Conservation (phyloP, 2,888 invertebrate species). For the Acholoe squamosa region DNA sequence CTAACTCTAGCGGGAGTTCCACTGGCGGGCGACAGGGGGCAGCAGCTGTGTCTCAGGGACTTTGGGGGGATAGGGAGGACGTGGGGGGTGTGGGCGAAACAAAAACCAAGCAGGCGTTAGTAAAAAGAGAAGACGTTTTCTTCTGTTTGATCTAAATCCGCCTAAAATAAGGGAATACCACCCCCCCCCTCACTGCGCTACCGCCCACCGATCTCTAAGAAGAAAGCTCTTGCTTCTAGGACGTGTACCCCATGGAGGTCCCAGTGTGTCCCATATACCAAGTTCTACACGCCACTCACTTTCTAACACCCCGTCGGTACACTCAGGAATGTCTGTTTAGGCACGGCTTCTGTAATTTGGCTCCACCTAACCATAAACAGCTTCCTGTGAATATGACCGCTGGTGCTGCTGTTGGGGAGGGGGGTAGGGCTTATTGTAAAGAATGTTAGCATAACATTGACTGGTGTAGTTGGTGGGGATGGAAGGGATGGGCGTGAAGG, state of each 20-base stretch:
- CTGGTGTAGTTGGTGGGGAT: too few species aligned
- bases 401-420: too few species aligned
- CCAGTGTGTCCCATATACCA: not conserved
- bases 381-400: too few species aligned
- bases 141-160: constrained; percentile 9
- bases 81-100: not conserved
- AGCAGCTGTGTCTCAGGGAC: not conserved
- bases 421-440: too few species aligned
- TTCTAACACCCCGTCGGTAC: too few species aligned
- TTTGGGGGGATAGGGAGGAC: not conserved
- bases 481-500: too few species aligned
- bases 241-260: not conserved
- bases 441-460: too few species aligned
- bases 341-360: not conserved
- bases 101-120: constrained; percentile 27
- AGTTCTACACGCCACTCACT: too few species aligned
- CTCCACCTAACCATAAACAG: not conserved
- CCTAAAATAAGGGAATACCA: not conserved
- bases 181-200: not conserved
- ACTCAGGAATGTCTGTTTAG: too few species aligned
- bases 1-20: constrained; percentile 5
- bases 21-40: not conserved
- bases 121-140: constrained; percentile 21
- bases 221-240: not conserved
- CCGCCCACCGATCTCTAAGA: too few species aligned